phyloP scores from a whole-genome alignment of 2,797 vertebrate species.

The Manis pentadactyla region DNA sequence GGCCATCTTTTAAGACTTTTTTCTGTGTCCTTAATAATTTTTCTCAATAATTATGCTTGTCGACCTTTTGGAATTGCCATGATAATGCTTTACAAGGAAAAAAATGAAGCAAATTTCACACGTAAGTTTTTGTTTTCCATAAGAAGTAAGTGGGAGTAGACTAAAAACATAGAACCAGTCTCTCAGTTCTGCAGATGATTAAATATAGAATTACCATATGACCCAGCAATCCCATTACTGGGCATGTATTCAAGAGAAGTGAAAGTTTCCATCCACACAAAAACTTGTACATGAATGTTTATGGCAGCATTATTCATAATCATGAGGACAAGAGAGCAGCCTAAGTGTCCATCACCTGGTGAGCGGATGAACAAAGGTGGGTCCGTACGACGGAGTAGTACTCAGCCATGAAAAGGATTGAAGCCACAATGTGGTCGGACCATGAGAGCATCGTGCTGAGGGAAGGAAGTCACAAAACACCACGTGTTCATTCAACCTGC shows the following conservation, averaged over 20 bases:
- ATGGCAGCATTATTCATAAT: rapidly evolving
- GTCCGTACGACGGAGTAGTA: rapidly evolving
- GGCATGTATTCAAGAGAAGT: background rate
- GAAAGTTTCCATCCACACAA: rapidly evolving
- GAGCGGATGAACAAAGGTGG: rapidly evolving
- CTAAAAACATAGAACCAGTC: background rate
- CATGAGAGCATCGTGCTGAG: background rate
- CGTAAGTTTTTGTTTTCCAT: background rate
- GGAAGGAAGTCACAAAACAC: background rate
- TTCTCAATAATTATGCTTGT: background rate
- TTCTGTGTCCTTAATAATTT: background rate
- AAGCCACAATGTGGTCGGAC: rapidly evolving
- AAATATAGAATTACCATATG: too few relatives aligned
- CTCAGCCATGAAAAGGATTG: background rate
- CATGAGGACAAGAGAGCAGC: rapidly evolving
- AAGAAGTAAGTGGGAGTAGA: background rate
- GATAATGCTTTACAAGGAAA: background rate
- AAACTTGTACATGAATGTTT: rapidly evolving
- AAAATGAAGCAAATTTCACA: background rate
- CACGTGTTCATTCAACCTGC: rapidly evolving
- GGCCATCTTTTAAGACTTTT: background rate
- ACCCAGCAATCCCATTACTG: background rate
- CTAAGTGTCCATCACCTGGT: rapidly evolving
- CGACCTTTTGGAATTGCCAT: background rate
- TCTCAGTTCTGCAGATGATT: background rate